A percentile compares a stretch with the other conserved stretches of the same genome.
Conservation (phyloP, 1,140 invertebrate genomes). For the Drosophila kurseongensis region DNA sequence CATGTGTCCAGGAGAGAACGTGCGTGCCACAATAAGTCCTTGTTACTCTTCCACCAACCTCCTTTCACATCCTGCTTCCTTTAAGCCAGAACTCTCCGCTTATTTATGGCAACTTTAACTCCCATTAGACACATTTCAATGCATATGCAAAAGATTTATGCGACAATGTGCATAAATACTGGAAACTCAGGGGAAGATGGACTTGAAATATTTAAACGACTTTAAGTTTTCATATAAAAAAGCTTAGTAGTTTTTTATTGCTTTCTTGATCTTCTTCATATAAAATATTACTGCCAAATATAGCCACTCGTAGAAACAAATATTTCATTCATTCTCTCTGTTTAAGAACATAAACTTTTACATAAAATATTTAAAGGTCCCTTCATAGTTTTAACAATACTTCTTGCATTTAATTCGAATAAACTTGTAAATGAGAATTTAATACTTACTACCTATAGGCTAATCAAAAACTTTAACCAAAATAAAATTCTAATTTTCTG, state of each 20-base stretch:
- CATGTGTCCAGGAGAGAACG: constrained; percentile 45
- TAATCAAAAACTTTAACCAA: too few species aligned
- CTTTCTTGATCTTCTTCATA: too few species aligned
- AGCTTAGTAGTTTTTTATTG: not conserved
- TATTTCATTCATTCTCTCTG: too few species aligned
- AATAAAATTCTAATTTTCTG: constrained; percentile 34
- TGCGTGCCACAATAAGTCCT: constrained; percentile 43
- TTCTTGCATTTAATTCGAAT: too few species aligned
- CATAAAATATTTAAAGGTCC: too few species aligned
- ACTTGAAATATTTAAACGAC: constrained; percentile 4
- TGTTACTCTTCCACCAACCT: constrained; percentile 13
- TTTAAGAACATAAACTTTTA: too few species aligned
- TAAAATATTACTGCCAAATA: too few species aligned
- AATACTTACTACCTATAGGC: too few species aligned
- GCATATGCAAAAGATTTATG: constrained; percentile 75
- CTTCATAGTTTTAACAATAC: too few species aligned
- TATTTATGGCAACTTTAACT: constrained; percentile 81
- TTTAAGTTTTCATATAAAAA: not conserved
- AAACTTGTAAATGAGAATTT: too few species aligned
- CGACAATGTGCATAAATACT: constrained; percentile 41
- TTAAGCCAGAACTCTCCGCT: constrained; percentile 41
- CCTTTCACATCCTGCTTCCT: constrained; percentile 2
- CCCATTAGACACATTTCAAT: constrained; percentile 78
- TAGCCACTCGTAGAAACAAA: too few species aligned
- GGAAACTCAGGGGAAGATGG: constrained; percentile 2